Percentiles rank a stretch among this genome's conserved stretches.
phyloP scores from a whole-genome alignment of 2,113 vertebrate species.

The Sialia sialis region DNA sequence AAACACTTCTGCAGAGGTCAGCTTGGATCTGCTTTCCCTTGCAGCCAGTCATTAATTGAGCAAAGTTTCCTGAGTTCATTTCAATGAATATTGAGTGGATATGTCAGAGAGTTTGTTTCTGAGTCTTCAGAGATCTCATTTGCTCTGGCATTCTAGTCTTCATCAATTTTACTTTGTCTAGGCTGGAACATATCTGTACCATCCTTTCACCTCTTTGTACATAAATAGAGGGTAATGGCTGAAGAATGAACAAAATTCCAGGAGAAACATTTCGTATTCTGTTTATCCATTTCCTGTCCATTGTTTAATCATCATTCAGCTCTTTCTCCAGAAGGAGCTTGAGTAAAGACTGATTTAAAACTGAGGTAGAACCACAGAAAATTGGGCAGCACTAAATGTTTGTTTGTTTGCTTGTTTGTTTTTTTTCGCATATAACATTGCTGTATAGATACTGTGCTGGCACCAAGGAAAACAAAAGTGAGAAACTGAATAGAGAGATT shows the following conservation, averaged over 20 bases:
- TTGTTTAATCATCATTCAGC: neutral
- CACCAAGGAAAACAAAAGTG: neutral
- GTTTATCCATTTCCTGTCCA: neutral
- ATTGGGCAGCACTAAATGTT: neutral
- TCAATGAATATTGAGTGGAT: conserved; percentile 6
- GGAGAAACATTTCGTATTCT: neutral
- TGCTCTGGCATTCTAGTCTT: neutral
- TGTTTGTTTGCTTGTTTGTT: too few relatives aligned
- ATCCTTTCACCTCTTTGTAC: neutral
- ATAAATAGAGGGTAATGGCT: neutral
- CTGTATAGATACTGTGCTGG: neutral
- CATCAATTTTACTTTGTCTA: conserved; percentile 1
- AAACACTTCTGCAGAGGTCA: neutral
- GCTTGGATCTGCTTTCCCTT: neutral
- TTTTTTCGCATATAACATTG: neutral
- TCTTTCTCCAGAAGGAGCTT: neutral
- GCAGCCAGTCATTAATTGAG: neutral
- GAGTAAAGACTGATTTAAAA: neutral
- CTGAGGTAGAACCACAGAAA: neutral
- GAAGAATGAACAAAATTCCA: neutral
- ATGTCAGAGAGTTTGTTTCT: neutral
- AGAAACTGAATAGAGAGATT: neutral
- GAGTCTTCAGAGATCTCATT: conserved; percentile 11
- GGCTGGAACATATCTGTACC: neutral
- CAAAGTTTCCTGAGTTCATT: neutral